Conservation (phyloP, 2,113 vertebrate species). For the Ctenodactylus gundi region DNA sequence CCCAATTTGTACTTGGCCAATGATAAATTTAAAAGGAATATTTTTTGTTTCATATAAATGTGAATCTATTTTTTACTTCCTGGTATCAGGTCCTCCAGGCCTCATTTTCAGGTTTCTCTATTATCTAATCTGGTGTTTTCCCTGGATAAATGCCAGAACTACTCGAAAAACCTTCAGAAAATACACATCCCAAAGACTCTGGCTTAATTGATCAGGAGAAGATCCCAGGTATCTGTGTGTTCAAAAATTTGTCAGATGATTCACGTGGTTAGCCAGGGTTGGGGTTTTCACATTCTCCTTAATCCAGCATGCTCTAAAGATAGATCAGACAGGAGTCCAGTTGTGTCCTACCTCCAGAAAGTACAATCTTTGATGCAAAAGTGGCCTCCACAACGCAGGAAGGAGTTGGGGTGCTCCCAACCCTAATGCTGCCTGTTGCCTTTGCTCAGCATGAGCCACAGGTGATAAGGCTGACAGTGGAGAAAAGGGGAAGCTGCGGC, state of each 20-base stretch:
- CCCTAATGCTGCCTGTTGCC: background rate
- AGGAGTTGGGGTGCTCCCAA: background rate
- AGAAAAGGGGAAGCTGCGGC: background rate
- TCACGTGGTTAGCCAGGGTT: background rate
- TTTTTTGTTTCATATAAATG: background rate
- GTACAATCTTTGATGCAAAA: fast-evolving
- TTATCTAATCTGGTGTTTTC: background rate
- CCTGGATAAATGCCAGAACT: background rate
- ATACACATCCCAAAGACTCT: background rate
- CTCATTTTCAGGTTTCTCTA: background rate
- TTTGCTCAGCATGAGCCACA: background rate
- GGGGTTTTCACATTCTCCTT: background rate
- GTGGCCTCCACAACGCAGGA: background rate
- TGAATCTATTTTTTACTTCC: background rate
- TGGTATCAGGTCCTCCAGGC: background rate
- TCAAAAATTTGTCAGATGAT: background rate
- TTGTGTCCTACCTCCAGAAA: background rate
- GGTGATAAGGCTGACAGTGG: background rate
- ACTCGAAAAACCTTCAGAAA: background rate
- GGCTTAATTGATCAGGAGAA: background rate
- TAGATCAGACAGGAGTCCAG: background rate
- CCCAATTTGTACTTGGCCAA: background rate
- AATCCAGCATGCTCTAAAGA: background rate
- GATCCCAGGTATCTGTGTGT: background rate
- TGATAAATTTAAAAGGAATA: background rate